Percentiles rank a stretch among this genome's conserved stretches.
phyloP scores from a whole-genome alignment of 35 echinoderm and acorn worm species.

The Anneissia japonica region DNA sequence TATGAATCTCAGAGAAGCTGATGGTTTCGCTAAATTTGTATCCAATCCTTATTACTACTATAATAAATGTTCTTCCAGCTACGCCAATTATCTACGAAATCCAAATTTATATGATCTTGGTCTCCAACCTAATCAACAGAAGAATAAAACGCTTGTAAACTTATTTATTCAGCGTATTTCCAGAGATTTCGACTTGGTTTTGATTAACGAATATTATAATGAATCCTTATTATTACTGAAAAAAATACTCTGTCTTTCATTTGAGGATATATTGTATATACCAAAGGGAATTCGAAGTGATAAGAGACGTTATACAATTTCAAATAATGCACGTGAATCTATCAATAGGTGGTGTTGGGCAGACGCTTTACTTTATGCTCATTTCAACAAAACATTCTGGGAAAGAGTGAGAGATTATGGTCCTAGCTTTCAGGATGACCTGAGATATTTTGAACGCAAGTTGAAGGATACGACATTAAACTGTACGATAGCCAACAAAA shows the following conservation, averaged over 20 bases:
- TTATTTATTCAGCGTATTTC: not conserved
- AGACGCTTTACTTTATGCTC: slow-evolving; percentile 26
- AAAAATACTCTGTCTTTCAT: slow-evolving; percentile 16
- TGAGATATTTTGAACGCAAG: slow-evolving; percentile 25
- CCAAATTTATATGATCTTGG: not conserved
- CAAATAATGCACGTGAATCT: not conserved
- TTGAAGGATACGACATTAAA: not conserved
- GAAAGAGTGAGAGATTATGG: slow-evolving; percentile 41
- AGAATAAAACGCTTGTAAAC: not conserved
- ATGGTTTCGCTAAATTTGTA: not conserved
- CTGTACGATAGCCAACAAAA: too few species aligned
- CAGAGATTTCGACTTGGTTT: slow-evolving; percentile 10
- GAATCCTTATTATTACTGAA: slow-evolving; percentile 29
- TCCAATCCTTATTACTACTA: not conserved
- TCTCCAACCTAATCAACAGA: not conserved
- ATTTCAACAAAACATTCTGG: slow-evolving; percentile 59
- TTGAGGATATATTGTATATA: slow-evolving; percentile 26
- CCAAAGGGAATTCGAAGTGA: not conserved
- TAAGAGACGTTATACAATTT: not conserved
- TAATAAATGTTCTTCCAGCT: not conserved
- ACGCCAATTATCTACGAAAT: not conserved
- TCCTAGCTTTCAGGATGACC: slow-evolving; percentile 19
- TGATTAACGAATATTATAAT: slow-evolving; percentile 38
- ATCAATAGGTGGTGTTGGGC: slow-evolving; percentile 37
- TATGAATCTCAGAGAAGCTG: not conserved